Conservation (phyloP, 2,888 invertebrate genomes). For the Gymnocheta viridis region DNA sequence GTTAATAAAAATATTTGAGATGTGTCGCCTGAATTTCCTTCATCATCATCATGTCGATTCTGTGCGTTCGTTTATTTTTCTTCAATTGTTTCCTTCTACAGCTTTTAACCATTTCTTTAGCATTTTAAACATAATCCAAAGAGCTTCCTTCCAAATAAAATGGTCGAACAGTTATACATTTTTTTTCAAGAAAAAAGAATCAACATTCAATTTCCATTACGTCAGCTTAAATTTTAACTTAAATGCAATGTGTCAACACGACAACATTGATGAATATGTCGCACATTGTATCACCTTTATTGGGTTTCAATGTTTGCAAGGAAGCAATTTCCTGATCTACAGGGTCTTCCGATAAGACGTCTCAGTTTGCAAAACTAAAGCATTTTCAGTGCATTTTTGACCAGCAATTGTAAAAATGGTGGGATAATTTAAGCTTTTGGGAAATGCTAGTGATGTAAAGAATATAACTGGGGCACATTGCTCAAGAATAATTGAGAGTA, state of each 20-base stretch:
- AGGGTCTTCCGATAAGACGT: too few relatives aligned
- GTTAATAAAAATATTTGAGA: too few relatives aligned
- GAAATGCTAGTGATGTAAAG: too few relatives aligned
- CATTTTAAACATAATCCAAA: background rate
- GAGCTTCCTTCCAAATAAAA: background rate
- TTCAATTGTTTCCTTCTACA: background rate
- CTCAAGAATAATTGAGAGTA: too few relatives aligned
- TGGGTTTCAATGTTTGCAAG: background rate
- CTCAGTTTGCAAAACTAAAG: too few relatives aligned
- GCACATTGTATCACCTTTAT: background rate
- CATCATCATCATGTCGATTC: background rate
- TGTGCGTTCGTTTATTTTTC: background rate
- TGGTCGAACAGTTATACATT: background rate
- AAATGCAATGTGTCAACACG: conserved; percentile 27
- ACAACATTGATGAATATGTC: background rate
- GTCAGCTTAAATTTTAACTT: conserved; percentile 11
- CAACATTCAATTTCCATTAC: conserved; percentile 42
- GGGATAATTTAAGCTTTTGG: too few relatives aligned
- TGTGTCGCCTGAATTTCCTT: too few relatives aligned
- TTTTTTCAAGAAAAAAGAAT: background rate
- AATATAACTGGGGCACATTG: too few relatives aligned
- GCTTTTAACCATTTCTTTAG: background rate
- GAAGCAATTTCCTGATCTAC: background rate
- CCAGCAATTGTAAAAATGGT: too few relatives aligned
- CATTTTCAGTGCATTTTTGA: too few relatives aligned